These are phyloP conservation scores for Ispidina lecontei DNA, from an alignment of 2,797 vertebrate species.

Conservation along the genomic window DNA sequence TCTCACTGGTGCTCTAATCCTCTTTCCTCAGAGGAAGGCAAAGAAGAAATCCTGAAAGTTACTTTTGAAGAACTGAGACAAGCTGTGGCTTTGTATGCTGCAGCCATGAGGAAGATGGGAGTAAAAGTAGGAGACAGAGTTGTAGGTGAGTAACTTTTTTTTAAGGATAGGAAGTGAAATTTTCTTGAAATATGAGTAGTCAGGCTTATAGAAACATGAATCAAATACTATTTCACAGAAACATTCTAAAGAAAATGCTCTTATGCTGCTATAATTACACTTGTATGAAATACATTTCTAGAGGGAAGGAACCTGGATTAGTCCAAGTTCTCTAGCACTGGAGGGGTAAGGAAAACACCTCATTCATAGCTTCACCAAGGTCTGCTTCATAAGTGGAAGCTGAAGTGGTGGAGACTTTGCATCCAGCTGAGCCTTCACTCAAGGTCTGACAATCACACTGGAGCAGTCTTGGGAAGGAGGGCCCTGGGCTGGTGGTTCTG, in stretches of 20 bases:
- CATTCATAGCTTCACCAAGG: not conserved
- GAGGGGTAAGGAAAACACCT: not conserved
- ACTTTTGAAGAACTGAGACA: slow-evolving; percentile 89
- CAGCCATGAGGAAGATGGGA: slow-evolving; percentile 96
- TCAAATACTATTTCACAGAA: not conserved
- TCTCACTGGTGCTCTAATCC: not conserved
- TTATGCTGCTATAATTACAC: not conserved
- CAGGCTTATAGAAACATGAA: not conserved
- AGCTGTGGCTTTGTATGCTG: slow-evolving; percentile 90
- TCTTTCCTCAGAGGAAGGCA: slow-evolving; percentile 84
- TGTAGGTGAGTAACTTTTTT: slow-evolving; percentile 84
- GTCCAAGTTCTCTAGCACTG: not conserved
- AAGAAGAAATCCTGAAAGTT: slow-evolving; percentile 91
- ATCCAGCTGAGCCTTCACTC: not conserved
- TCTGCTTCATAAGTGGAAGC: not conserved
- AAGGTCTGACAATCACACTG: not conserved
- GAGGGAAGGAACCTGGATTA: not conserved
- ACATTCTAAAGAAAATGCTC: not conserved
- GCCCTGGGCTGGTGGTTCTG: not conserved
- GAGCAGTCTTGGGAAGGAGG: fast-evolving
- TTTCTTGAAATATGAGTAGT: not conserved
- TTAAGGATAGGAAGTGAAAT: not conserved
- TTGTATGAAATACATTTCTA: not conserved
- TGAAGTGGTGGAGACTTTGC: not conserved
- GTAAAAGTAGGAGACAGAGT: slow-evolving; percentile 90